A percentile compares a stretch with the other conserved stretches of the same genome.
Evolutionary conservation across 1,140 invertebrate species (phyloP).

Genomic region (Leptopilina boulardi): DNA sequence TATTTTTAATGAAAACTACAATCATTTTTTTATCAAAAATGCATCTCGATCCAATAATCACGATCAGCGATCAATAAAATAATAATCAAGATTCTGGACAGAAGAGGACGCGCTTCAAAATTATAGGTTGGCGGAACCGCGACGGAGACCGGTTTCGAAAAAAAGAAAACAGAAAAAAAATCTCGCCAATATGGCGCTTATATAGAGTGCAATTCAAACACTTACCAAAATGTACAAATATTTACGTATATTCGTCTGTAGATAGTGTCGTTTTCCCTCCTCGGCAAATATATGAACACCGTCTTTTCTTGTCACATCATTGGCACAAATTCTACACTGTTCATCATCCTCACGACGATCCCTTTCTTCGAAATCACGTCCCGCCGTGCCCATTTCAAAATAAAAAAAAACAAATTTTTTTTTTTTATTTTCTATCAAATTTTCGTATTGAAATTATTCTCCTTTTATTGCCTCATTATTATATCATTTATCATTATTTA

Average conservation of each 20-base stretch:
- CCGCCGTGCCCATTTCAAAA: constrained; percentile 68
- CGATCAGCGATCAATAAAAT: neutral
- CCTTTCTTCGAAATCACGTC: constrained; percentile 52
- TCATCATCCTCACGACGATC: constrained; percentile 39
- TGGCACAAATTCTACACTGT: constrained; percentile 77
- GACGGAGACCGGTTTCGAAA: constrained; percentile 14
- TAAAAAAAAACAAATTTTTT: no score
- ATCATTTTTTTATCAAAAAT: no score
- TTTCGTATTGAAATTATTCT: neutral
- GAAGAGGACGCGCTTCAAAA: constrained; percentile 12
- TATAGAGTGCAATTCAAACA: constrained; percentile 36
- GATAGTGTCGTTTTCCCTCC: constrained; percentile 74
- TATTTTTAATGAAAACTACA: no score
- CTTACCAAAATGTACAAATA: constrained; percentile 78
- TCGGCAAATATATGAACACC: constrained; percentile 76
- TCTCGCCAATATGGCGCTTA: constrained; percentile 43
- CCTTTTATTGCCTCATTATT: neutral
- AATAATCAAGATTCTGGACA: constrained; percentile 9
- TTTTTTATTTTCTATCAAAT: neutral
- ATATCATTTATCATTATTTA: neutral
- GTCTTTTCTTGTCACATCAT: constrained; percentile 64
- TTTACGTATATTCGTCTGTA: constrained; percentile 77
- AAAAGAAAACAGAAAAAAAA: neutral
- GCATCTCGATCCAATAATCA: neutral
- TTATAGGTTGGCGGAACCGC: neutral